A percentile compares a stretch with the other conserved stretches of the same genome.
Conservation (phyloP, 2,888 invertebrate genomes). For the Ochropleura leucogaster region DNA sequence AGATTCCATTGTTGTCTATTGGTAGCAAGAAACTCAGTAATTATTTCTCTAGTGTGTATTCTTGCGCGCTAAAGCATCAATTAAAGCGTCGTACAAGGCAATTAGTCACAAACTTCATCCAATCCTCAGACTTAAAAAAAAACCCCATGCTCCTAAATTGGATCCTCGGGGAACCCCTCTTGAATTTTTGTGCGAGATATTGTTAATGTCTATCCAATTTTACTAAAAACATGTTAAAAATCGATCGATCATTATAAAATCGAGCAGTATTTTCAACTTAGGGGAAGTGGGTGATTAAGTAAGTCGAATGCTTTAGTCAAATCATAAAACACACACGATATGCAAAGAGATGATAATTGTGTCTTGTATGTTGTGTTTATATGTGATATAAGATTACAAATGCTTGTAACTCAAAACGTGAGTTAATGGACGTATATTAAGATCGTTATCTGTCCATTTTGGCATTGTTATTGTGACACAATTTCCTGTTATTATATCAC, state of each 20-base stretch:
- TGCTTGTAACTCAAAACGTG: conserved; percentile 25
- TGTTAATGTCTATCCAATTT: neutral
- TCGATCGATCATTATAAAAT: neutral
- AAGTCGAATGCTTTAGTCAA: conserved; percentile 28
- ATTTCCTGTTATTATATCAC: conserved; percentile 47
- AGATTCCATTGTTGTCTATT: conserved; percentile 19
- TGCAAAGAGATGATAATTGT: conserved; percentile 11
- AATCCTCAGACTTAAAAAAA: neutral
- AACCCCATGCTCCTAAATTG: conserved; percentile 9
- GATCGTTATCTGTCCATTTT: conserved; percentile 38
- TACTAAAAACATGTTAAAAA: conserved; percentile 3
- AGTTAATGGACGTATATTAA: conserved; percentile 41
- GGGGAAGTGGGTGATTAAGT: neutral
- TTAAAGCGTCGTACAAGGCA: conserved; percentile 12
- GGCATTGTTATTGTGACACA: conserved; percentile 44
- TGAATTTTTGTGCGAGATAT: neutral
- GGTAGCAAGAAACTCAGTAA: conserved; percentile 4
- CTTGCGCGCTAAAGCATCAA: conserved; percentile 7
- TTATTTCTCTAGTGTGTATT: conserved; percentile 4
- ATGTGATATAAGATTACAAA: conserved; percentile 12
- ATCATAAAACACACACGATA: neutral
- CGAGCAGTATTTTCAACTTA: neutral
- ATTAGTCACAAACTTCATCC: neutral
- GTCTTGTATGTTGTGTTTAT: neutral
- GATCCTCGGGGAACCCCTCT: conserved; percentile 20